These are phyloP conservation scores for Zootoca vivipara DNA, from an alignment of 2,113 vertebrate species.

Conservation along the genomic window DNA sequence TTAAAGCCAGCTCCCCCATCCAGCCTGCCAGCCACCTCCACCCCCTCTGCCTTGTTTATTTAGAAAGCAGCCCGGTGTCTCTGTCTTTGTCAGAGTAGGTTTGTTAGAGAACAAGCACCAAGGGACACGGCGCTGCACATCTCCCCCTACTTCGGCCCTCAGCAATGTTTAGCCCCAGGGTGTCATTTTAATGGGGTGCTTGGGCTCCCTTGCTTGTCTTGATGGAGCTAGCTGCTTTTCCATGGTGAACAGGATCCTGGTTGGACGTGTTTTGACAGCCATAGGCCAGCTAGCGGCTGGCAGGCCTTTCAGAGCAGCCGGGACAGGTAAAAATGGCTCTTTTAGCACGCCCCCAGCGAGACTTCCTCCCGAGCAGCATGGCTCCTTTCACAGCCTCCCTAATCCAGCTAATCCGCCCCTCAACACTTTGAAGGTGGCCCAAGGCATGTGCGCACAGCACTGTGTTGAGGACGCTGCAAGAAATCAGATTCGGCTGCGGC, in stretches of 20 bases:
- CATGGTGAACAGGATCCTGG: slow-evolving; percentile 43
- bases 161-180: slow-evolving; percentile 27
- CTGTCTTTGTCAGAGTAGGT: slow-evolving; percentile 73
- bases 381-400: slow-evolving; percentile 89
- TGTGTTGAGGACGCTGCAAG: slow-evolving; percentile 14
- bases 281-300: slow-evolving; percentile 65
- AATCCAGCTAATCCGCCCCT: slow-evolving; percentile 96
- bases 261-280: slow-evolving; percentile 73
- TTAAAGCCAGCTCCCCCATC: slow-evolving; percentile 32
- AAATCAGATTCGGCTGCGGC: slow-evolving; percentile 33
- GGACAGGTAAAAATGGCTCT: slow-evolving; percentile 87
- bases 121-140: slow-evolving; percentile 73
- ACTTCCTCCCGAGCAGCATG: slow-evolving; percentile 91
- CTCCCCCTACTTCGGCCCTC: slow-evolving; percentile 60
- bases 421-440: slow-evolving; percentile 92
- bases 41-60: slow-evolving; percentile 72
- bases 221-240: neutral
- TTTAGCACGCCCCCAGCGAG: slow-evolving; percentile 83
- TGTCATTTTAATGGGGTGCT: slow-evolving; percentile 43
- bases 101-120: slow-evolving; percentile 82
- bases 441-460: slow-evolving; percentile 67
- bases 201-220: neutral
- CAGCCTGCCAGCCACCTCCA: slow-evolving; percentile 73
- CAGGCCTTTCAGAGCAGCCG: slow-evolving; percentile 68
- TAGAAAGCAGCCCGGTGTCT: slow-evolving; percentile 74